Conservation (phyloP, 2,888 invertebrate genomes). For the Campaea margaritaria region DNA sequence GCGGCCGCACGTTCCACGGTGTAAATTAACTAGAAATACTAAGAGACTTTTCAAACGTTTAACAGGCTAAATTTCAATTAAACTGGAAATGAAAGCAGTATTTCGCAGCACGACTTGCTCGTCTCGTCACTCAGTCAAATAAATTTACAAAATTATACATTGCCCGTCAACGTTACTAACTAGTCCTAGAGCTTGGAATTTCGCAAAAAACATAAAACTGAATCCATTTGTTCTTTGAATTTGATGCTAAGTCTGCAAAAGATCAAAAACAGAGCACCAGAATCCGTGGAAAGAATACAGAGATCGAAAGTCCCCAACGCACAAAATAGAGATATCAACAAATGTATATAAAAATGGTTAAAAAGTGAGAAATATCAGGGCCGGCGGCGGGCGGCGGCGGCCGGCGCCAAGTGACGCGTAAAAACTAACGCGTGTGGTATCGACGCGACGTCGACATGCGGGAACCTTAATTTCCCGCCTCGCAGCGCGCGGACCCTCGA, state of each 20-base stretch:
- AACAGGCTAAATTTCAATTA: neutral
- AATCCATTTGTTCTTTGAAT: neutral
- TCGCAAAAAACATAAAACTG: no score
- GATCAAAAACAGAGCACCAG: neutral
- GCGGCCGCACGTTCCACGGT: neutral
- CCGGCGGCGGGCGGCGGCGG: constrained; percentile 14
- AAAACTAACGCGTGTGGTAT: constrained; percentile 57
- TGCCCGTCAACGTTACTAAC: no score
- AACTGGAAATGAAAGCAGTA: no score
- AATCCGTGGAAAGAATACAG: neutral
- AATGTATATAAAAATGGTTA: constrained; percentile 7
- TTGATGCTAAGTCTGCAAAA: neutral
- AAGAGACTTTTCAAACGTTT: neutral
- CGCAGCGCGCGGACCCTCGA: constrained; percentile 52
- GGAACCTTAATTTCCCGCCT: constrained; percentile 71
- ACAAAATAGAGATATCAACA: constrained; percentile 17
- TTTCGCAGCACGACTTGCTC: no score
- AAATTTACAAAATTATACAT: no score
- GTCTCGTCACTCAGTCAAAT: no score
- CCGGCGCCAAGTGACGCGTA: constrained; percentile 48
- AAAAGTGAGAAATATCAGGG: constrained; percentile 11
- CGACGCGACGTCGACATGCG: constrained; percentile 52
- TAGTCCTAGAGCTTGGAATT: no score
- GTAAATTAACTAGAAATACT: neutral
- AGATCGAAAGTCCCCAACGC: constrained; percentile 2